phyloP scores from a whole-genome alignment of 1,140 invertebrate species.

The Drosophila ficusphila region DNA sequence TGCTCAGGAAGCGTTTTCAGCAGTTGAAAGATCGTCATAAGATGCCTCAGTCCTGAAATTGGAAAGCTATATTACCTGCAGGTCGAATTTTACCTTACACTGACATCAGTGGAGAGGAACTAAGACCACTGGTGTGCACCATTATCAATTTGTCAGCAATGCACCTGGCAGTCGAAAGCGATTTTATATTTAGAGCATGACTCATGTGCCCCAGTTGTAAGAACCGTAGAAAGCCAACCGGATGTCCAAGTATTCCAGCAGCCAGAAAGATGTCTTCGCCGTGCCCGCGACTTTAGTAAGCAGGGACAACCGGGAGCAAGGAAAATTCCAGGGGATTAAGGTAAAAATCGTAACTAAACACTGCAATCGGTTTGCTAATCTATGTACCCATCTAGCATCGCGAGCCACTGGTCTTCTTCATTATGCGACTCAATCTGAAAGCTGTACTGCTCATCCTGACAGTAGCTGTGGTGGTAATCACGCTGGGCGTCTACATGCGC shows the following conservation, averaged over 20 bases:
- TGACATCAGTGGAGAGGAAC: neutral
- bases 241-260: conserved; percentile 20
- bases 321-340: conserved; percentile 37
- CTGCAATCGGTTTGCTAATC: neutral
- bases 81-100: conserved; percentile 3
- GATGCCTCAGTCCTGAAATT: neutral
- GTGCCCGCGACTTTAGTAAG: conserved; percentile 11
- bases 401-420: conserved; percentile 83
- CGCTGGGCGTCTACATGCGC: conserved; percentile 85
- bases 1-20: neutral
- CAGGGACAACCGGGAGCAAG: conserved; percentile 29
- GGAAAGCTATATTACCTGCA: neutral
- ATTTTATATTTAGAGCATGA: conserved; percentile 34
- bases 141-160: conserved; percentile 12
- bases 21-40: neutral
- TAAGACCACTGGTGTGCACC: conserved; percentile 18
- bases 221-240: neutral
- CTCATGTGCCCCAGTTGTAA: neutral
- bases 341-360: neutral
- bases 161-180: conserved; percentile 17
- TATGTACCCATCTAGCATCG: conserved; percentile 37
- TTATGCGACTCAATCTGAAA: conserved; percentile 87
- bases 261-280: conserved; percentile 26
- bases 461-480: conserved; percentile 84
- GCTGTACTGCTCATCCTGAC: conserved; percentile 85